These are phyloP conservation scores for Torymus aiolomorphi DNA, from an alignment of 2,888 invertebrate genomes.

Conservation along the genomic window DNA sequence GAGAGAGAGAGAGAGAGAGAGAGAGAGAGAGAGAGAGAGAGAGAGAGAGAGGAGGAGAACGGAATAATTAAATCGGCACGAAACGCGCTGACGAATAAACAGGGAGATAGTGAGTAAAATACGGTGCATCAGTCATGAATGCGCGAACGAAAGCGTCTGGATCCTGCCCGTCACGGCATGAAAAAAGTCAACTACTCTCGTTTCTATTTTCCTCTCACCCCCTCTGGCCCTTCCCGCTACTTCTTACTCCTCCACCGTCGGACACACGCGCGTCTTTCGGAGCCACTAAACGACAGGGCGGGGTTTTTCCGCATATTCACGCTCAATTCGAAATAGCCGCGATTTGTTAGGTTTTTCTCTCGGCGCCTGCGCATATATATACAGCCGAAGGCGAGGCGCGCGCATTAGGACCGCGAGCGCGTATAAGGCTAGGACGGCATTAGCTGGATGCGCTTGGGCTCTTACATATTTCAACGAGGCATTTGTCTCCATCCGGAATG, in stretches of 20 bases:
- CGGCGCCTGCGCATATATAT: slow-evolving; percentile 27
- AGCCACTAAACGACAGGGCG: slow-evolving; percentile 61
- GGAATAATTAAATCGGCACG: slow-evolving; percentile 26
- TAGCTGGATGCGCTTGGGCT: slow-evolving; percentile 59
- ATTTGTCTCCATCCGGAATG: slow-evolving; percentile 63
- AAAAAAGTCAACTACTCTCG: background rate
- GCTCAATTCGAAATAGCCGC: slow-evolving; percentile 61
- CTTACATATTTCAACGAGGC: slow-evolving; percentile 65
- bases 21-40: background rate
- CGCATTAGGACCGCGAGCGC: slow-evolving; percentile 26
- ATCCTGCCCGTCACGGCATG: background rate
- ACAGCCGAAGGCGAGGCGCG: slow-evolving; percentile 5
- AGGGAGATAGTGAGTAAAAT: slow-evolving; percentile 9
- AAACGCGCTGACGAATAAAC: background rate
- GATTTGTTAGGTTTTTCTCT: slow-evolving; percentile 67
- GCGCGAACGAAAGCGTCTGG: background rate
- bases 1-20: background rate
- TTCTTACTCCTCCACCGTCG: no score
- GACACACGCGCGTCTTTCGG: slow-evolving; percentile 9
- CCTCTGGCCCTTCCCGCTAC: no score
- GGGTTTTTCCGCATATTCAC: slow-evolving; percentile 57
- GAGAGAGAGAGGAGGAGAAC: background rate
- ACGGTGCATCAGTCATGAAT: slow-evolving; percentile 13
- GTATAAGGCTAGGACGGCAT: slow-evolving; percentile 41
- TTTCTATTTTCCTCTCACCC: background rate